Percentiles rank a stretch among this genome's conserved stretches.
Evolutionary conservation across 2,797 vertebrate species (phyloP).

Genomic region (Podargus strigoides): DNA sequence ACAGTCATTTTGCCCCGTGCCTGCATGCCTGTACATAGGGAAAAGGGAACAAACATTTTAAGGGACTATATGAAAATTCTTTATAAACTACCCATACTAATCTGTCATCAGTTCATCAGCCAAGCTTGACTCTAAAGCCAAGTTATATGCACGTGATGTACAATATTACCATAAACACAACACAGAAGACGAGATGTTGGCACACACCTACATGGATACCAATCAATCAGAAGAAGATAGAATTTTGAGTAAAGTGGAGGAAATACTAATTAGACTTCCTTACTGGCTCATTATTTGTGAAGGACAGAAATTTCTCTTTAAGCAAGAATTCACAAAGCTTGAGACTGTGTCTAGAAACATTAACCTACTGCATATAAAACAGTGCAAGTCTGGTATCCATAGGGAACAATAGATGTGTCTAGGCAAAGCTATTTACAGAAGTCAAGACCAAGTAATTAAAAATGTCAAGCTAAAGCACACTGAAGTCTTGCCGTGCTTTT

Average conservation of each 20-base stretch:
- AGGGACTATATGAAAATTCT: background rate
- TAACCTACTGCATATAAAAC: background rate
- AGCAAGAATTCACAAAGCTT: background rate
- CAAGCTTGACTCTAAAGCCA: background rate
- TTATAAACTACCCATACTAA: background rate
- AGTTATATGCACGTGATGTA: background rate
- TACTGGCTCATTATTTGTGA: background rate
- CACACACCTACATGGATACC: background rate
- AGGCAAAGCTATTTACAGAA: background rate
- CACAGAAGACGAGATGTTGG: background rate
- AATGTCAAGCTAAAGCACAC: background rate
- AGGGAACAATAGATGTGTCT: background rate
- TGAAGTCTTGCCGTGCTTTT: background rate
- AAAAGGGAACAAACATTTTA: background rate
- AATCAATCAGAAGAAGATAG: background rate
- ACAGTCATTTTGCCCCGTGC: background rate
- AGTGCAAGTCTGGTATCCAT: background rate
- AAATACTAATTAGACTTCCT: background rate
- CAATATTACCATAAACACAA: background rate
- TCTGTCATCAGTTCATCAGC: background rate
- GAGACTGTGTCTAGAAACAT: background rate
- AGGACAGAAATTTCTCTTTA: background rate
- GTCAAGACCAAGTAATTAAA: background rate
- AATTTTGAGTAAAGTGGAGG: background rate
- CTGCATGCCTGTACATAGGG: background rate